Evolutionary conservation across 2,113 vertebrate genomes (phyloP), one percentile per base, ranked within the genome.

Genomic region (Pseudolaguvia tuberculata): DNA sequence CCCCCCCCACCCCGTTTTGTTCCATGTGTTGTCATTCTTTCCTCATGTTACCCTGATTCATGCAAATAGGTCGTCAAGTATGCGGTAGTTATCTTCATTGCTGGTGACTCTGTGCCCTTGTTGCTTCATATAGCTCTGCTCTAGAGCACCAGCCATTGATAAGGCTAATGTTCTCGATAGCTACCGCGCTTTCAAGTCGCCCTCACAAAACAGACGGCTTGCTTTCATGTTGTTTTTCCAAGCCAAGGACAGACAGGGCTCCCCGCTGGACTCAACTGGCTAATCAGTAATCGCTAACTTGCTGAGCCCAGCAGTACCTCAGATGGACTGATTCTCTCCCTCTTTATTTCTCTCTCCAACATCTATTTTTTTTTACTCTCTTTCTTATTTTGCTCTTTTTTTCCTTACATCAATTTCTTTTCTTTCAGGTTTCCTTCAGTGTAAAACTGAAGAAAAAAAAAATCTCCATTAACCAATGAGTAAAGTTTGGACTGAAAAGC

Each of bases 241-340:
- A 91, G 91, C 89, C 92, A 94, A 95, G 93, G 93, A 93, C 93
- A 91, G 89, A 88, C 91, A 90, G 88, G 76, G 84, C 87, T 87
- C 87, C 82, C 88, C 75, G 84, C 85, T 88, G 82, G 83, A 85
- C 85, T 63, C 72, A 73, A 87, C 88, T 92, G 86, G 93, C 92
- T 94, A 94, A 94, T 94, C 89, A 95, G 93, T 95, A 94, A 94
- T 94, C 88, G 85, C 80, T 83, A 84, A 89, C 91, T 86, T 90
- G 86, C 90, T 86, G 87, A 91, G 82, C 83, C 83, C 82, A 88
- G 85, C 82, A 84, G 78, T 84, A 80, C 84, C 83, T 86, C 84
- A 84, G 86, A 84, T 81, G 71, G 63, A 76, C 79, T 83, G 72
- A 67, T 63, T 80, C 17, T 61, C 72, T 86, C 89, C 78, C 78